These are phyloP conservation scores for Galeruca laticollis DNA, from an alignment of 2,888 invertebrate species.

Conservation along the genomic window DNA sequence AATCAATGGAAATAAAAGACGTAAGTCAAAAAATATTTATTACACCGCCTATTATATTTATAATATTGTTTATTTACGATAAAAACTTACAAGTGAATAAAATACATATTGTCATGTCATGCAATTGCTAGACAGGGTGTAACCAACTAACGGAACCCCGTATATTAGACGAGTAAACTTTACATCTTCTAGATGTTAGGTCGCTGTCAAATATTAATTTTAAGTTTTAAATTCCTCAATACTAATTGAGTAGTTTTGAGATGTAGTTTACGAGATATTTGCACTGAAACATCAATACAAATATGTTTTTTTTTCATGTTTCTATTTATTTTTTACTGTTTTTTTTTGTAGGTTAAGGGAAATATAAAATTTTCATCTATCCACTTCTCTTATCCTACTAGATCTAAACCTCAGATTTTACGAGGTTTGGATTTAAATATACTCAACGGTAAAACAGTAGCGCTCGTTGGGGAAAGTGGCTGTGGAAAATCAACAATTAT, in stretches of 20 bases:
- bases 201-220: too few relatives aligned
- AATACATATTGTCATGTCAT: too few relatives aligned
- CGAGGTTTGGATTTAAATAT: conserved; percentile 76
- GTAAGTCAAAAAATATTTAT: conserved; percentile 53
- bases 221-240: too few relatives aligned
- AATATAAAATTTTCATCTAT: conserved; percentile 79
- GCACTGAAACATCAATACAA: too few relatives aligned
- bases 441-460: conserved; percentile 78
- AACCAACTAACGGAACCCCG: too few relatives aligned
- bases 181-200: too few relatives aligned
- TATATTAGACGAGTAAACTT: too few relatives aligned
- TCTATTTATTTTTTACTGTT: conserved; percentile 1
- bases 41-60: too few relatives aligned
- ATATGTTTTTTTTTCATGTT: not conserved
- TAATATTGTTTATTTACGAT: not conserved
- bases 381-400: conserved; percentile 81
- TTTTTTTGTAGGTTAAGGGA: conserved; percentile 67
- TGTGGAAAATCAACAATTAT: conserved; percentile 92
- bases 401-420: conserved; percentile 78
- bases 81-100: too few relatives aligned
- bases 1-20: conserved; percentile 57
- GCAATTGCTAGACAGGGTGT: too few relatives aligned
- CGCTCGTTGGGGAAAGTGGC: conserved; percentile 84
- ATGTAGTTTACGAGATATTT: too few relatives aligned
- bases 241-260: too few relatives aligned